phyloP scores from a whole-genome alignment of 2,797 vertebrate species.

The Aplochiton taeniatus region DNA sequence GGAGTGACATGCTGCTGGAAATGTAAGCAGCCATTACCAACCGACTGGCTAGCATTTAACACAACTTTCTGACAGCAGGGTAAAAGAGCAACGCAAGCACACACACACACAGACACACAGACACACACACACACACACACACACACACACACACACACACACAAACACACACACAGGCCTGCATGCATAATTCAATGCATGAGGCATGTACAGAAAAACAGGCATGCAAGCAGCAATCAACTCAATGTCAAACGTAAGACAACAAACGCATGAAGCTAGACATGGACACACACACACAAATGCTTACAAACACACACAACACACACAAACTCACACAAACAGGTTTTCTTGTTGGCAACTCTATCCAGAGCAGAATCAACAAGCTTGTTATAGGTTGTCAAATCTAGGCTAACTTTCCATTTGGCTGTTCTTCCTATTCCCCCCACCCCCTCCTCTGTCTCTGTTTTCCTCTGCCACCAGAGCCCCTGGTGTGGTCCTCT shows the following conservation, averaged over 20 bases:
- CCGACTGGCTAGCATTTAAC: constrained; percentile 1
- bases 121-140: constrained; percentile 1
- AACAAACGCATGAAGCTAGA: neutral
- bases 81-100: neutral
- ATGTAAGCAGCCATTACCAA: constrained; percentile 38
- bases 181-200: neutral
- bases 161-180: neutral
- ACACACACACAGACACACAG: constrained; percentile 19
- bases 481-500: no score
- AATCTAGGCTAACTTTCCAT: no score
- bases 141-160: constrained; percentile 1
- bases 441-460: no score
- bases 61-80: constrained; percentile 16
- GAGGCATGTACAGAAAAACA: neutral
- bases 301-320: neutral
- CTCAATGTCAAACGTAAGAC: neutral
- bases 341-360: no score
- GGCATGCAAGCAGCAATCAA: neutral
- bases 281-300: no score
- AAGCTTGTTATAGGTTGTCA: no score
- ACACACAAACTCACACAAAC: neutral
- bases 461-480: no score
- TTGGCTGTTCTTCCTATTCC: no score
- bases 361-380: no score
- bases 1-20: constrained; percentile 11